Evolutionary conservation across 2,888 invertebrate species (phyloP).

Genomic region (Acleris laterana): DNA sequence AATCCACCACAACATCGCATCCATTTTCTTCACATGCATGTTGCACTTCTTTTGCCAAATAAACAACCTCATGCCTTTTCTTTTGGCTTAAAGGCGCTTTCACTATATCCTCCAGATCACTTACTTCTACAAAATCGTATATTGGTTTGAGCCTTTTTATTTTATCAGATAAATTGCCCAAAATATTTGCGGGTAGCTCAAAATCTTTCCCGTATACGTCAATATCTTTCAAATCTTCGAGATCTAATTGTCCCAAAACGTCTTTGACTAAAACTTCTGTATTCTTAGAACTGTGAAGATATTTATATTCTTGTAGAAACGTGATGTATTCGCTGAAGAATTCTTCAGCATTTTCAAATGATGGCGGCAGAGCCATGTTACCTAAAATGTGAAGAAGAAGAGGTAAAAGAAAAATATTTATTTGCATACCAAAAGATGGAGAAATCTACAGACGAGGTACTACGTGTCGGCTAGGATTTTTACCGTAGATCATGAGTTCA

Average conservation of each 20-base stretch:
- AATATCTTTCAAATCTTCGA: slow-evolving; percentile 52
- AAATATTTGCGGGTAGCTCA: slow-evolving; percentile 47
- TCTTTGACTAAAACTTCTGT: slow-evolving; percentile 85
- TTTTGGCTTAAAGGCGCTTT: slow-evolving; percentile 81
- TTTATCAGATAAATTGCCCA: slow-evolving; percentile 54
- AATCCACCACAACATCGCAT: slow-evolving; percentile 86
- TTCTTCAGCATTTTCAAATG: slow-evolving; percentile 52
- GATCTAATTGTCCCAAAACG: slow-evolving; percentile 81
- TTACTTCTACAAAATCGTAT: slow-evolving; percentile 46
- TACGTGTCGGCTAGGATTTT: too few relatives aligned
- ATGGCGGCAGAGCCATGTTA: slow-evolving; percentile 63
- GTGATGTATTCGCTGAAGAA: slow-evolving; percentile 84
- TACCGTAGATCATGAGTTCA: too few relatives aligned
- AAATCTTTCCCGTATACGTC: slow-evolving; percentile 52
- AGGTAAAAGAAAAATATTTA: too few relatives aligned
- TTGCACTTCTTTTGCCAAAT: slow-evolving; percentile 84
- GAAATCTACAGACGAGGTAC: too few relatives aligned
- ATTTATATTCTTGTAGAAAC: slow-evolving; percentile 85
- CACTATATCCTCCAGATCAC: slow-evolving; percentile 47
- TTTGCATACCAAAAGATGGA: too few relatives aligned
- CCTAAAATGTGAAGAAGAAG: neutral
- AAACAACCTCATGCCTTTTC: slow-evolving; percentile 88
- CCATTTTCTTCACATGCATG: slow-evolving; percentile 70
- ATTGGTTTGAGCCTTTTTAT: slow-evolving; percentile 50
- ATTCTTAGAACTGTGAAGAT: slow-evolving; percentile 87